Conservation (phyloP, 2,113 vertebrate genomes). For the Campylomormyrus tamandua region DNA sequence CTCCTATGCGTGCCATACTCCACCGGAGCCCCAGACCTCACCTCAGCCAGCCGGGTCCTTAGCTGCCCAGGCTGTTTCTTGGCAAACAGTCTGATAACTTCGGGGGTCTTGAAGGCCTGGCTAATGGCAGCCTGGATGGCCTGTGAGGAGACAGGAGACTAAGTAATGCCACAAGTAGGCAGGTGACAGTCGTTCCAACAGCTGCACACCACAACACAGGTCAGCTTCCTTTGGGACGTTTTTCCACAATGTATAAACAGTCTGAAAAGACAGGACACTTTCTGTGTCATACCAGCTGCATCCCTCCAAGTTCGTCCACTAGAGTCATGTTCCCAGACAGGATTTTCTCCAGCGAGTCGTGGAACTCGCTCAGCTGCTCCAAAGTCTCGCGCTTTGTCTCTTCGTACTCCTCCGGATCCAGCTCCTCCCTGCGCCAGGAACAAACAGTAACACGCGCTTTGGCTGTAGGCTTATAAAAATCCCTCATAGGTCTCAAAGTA, state of each 20-base stretch:
- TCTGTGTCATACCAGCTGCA: constrained; percentile 79
- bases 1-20: not conserved
- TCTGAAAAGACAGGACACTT: not conserved
- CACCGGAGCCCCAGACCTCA: constrained; percentile 41
- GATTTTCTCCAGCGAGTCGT: constrained; percentile 90
- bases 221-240: not conserved
- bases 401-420: constrained; percentile 91
- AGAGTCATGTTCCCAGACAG: constrained; percentile 96
- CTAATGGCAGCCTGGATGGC: constrained; percentile 97
- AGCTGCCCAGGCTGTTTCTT: constrained; percentile 95
- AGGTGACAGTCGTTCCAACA: not conserved
- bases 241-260: not conserved
- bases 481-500: not conserved
- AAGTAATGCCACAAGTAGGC: not conserved
- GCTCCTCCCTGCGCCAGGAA: constrained; percentile 70
- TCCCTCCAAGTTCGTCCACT: constrained; percentile 88
- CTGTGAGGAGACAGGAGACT: constrained; percentile 52
- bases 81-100: constrained; percentile 94
- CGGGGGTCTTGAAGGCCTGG: constrained; percentile 96
- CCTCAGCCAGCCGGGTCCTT: constrained; percentile 85
- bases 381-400: constrained; percentile 95
- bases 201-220: not conserved
- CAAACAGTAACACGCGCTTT: not conserved
- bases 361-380: constrained; percentile 91
- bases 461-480: not conserved